Percentiles rank a stretch among this genome's conserved stretches.
phyloP scores from a whole-genome alignment of 2,113 vertebrate species.

The Ginglymostoma cirratum region DNA sequence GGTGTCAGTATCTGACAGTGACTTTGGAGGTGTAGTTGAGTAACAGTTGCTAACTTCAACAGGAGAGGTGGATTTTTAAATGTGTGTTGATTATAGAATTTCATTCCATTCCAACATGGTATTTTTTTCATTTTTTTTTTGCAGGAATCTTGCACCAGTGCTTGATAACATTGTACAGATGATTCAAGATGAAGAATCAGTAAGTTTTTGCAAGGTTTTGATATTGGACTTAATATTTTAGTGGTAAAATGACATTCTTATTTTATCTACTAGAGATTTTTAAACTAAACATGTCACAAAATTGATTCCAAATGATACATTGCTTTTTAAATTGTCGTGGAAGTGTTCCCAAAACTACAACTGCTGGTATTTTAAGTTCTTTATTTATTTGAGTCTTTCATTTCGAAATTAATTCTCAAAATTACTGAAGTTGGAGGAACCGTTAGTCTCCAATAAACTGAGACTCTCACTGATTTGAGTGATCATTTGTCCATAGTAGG shows the following conservation, averaged over 20 bases:
- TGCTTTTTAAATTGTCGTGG: not conserved
- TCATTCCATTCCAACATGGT: not conserved
- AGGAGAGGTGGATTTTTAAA: not conserved
- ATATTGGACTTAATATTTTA: not conserved
- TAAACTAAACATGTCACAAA: not conserved
- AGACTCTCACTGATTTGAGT: not conserved
- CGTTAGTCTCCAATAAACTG: not conserved
- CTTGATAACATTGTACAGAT: slow-evolving; percentile 95
- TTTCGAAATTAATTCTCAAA: not conserved
- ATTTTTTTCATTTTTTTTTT: slow-evolving; percentile 40
- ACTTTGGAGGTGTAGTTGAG: not conserved
- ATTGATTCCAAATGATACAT: not conserved
- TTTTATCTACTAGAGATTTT: not conserved
- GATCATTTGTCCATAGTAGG: not conserved
- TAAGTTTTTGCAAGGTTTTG: slow-evolving; percentile 56
- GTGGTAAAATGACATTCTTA: not conserved
- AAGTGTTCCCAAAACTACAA: not conserved
- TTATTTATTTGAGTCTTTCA: not conserved
- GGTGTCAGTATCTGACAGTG: not conserved
- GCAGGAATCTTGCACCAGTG: slow-evolving; percentile 86
- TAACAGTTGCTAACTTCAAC: not conserved
- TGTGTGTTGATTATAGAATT: not conserved
- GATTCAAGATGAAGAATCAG: slow-evolving; percentile 97
- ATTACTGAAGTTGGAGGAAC: not conserved
- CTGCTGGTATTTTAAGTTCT: not conserved